These are phyloP conservation scores for Mobula hypostoma DNA, from an alignment of 2,113 vertebrate species.

Conservation along the genomic window DNA sequence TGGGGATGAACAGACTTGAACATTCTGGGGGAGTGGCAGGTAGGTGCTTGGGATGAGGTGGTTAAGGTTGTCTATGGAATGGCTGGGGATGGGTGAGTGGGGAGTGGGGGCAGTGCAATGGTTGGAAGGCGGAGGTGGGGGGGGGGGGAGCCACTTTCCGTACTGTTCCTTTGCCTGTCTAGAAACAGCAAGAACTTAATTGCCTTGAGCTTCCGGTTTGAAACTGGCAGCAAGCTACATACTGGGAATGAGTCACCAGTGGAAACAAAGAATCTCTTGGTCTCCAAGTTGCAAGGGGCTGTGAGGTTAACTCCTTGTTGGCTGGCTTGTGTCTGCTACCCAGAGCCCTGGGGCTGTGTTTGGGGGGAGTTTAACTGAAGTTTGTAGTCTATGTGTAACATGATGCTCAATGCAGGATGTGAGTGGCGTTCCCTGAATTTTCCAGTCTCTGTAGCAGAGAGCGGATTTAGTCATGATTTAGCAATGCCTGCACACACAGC, in stretches of 20 bases:
- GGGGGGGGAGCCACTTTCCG: conserved; percentile 42
- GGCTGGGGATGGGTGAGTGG: too few species aligned
- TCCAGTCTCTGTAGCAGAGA: conserved; percentile 78
- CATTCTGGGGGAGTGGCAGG: not conserved
- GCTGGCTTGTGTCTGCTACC: not conserved
- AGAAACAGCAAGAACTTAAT: conserved; percentile 86
- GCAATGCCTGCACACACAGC: conserved; percentile 86
- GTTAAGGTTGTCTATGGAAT: not conserved
- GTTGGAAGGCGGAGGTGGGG: conserved; percentile 42
- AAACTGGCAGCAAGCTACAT: conserved; percentile 98
- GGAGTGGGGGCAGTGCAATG: conserved; percentile 45
- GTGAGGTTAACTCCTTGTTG: conserved; percentile 32
- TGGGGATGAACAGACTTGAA: not conserved
- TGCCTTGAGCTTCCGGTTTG: conserved; percentile 98
- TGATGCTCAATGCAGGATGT: conserved; percentile 66
- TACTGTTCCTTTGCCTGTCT: conserved; percentile 91
- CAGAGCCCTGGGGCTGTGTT: not conserved
- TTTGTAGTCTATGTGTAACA: conserved; percentile 50
- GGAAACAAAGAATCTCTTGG: conserved; percentile 95
- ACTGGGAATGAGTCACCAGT: conserved; percentile 96
- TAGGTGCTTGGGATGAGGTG: not conserved
- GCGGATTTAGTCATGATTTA: conserved; percentile 88
- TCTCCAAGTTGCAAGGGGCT: conserved; percentile 45
- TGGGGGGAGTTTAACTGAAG: conserved; percentile 47
- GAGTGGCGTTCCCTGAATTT: conserved; percentile 76